phyloP scores from a whole-genome alignment of 2,888 invertebrate genomes.

The Rhopalosiphum nymphaeae region DNA sequence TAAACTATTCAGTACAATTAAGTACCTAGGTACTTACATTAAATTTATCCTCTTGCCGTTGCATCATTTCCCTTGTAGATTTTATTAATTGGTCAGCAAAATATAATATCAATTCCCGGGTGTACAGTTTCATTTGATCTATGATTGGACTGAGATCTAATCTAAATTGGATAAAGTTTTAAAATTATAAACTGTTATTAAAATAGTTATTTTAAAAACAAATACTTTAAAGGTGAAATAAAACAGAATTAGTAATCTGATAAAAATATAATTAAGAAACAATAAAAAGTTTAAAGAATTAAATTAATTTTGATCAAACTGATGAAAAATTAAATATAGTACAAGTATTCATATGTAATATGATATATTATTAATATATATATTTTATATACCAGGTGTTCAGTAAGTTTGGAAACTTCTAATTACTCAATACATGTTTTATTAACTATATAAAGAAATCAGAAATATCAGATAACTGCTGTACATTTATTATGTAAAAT shows the following conservation, averaged over 20 bases:
- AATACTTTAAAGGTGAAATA: not conserved
- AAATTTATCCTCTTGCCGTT: conserved; percentile 27
- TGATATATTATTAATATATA: not conserved
- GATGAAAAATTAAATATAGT: not conserved
- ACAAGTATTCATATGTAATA: not conserved
- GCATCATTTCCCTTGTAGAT: conserved; percentile 38
- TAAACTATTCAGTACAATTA: not conserved
- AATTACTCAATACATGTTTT: too few relatives aligned
- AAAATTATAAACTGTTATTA: not conserved
- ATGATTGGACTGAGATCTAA: conserved; percentile 46
- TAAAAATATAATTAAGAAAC: not conserved
- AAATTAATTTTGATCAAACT: not conserved
- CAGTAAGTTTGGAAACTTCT: too few relatives aligned
- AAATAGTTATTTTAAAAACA: not conserved
- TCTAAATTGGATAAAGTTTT: not conserved
- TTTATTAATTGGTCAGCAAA: conserved; percentile 44
- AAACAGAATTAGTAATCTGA: not conserved
- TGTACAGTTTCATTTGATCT: conserved; percentile 39
- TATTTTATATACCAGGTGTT: too few relatives aligned
- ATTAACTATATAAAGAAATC: too few relatives aligned
- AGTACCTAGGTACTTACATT: conserved; percentile 25
- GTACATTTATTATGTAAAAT: too few relatives aligned
- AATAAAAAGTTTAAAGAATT: not conserved
- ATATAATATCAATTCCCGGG: conserved; percentile 8
- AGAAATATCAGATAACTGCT: too few relatives aligned